A percentile compares a stretch with the other conserved stretches of the same genome.
Evolutionary conservation across 2,797 vertebrate species (phyloP).

Genomic region (Gila robusta): DNA sequence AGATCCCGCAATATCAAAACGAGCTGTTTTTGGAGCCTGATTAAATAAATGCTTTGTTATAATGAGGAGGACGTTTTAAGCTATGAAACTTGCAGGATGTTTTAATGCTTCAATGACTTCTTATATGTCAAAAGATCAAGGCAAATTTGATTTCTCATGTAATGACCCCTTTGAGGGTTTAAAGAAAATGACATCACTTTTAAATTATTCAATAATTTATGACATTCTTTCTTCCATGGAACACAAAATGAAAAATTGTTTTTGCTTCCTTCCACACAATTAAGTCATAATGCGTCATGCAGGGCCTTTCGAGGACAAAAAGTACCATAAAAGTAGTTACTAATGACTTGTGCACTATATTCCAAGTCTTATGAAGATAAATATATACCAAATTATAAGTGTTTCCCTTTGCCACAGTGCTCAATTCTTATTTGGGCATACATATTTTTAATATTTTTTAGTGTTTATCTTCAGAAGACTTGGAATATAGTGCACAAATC

Average conservation of each 20-base stretch:
- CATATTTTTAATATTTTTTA: neutral
- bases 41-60: neutral
- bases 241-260: neutral
- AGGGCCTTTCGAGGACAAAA: neutral
- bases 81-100: neutral
- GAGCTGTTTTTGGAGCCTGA: neutral
- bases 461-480: neutral
- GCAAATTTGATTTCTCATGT: neutral
- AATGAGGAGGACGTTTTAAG: neutral
- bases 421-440: neutral
- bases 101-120: neutral
- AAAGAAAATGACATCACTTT: neutral
- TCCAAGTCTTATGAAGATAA: neutral
- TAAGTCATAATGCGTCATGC: neutral
- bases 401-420: neutral
- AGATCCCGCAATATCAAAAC: neutral
- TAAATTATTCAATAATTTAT: neutral
- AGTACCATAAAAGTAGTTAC: neutral
- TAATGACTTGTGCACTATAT: neutral
- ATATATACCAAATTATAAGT: neutral
- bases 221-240: neutral
- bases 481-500: neutral
- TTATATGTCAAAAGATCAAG: neutral
- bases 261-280: neutral
- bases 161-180: neutral